Evolutionary conservation across 2,113 vertebrate species (phyloP), one percentile per base, ranked within the genome.

Genomic region (Rhea americana): DNA sequence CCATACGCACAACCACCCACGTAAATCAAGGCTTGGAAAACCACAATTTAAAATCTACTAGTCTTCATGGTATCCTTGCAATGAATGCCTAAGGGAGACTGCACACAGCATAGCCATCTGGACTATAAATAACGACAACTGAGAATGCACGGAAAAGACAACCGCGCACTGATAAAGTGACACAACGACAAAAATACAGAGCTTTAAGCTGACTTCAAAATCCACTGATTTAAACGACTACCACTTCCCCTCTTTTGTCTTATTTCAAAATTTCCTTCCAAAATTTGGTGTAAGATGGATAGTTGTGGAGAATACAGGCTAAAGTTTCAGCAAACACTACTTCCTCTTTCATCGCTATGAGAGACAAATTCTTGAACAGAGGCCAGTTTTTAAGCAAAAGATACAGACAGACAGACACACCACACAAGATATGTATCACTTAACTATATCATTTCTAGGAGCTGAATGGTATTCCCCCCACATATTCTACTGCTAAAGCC

Each of bases 81-180:
- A 13, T 7, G 15, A 70, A 35, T 7, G 11, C 43, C 68, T n/a
- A 59, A 83, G 20, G 20, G 30, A 82, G 50, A 20, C 8, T 2
- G 4, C 53, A 68, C 10, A 17, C 5, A 65, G 19, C 8, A 55
- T 0, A 70, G 35, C 30, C 28, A 35, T 0, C 0, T 0, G 16
- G 8, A 80, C 30, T 32, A 0, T 9, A 62, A 78, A 50, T 4
- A 47, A 25, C 30, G 84, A 53, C 39, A 80, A n/a, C 35, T 10
- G 7, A 61, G 26, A 93, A 80, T 0, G 26, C 18, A 72, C 20
- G 51, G 35, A 90, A 53, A 9, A 4, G 72, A 48, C 8, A 56
- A 48, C 0, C 68, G 26, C 7, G 4, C 13, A 51, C 87, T 75
- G 25, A 61, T 43, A 24, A 66, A 76, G 7, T 22, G 26, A 73